A percentile compares a stretch with the other conserved stretches of the same genome.
These are phyloP conservation scores for Sebastes ruberrimus DNA, from an alignment of 2,797 vertebrate species.

Conservation along the genomic window DNA sequence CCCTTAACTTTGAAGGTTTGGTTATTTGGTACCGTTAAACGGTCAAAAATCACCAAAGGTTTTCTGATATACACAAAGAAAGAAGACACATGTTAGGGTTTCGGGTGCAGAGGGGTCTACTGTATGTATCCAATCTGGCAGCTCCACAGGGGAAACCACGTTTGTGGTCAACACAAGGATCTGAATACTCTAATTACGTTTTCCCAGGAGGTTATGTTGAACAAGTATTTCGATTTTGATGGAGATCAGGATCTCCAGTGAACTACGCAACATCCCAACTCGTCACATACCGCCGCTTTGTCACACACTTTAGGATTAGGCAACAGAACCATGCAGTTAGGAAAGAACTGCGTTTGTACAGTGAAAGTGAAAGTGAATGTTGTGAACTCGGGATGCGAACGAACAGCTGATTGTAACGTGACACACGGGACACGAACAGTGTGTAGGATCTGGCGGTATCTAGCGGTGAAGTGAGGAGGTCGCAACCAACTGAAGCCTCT, in stretches of 20 bases:
- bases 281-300: too few species aligned
- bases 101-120: not conserved
- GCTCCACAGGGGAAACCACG: constrained; percentile 5
- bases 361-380: fast-evolving
- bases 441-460: too few species aligned
- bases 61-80: not conserved
- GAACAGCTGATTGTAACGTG: too few species aligned
- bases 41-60: not conserved
- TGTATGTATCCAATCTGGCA: constrained; percentile 30
- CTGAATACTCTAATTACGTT: not conserved
- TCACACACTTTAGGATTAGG: too few species aligned
- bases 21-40: not conserved
- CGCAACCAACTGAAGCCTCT: too few species aligned
- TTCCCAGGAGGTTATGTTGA: not conserved
- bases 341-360: too few species aligned
- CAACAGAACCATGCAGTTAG: fast-evolving
- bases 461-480: fast-evolving
- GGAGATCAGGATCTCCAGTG: not conserved
- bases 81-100: constrained; percentile 5
- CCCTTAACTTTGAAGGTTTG: constrained; percentile 22
- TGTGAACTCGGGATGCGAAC: too few species aligned
- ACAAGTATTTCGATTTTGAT: constrained; percentile 18
- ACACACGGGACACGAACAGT: too few species aligned
- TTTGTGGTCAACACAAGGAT: constrained; percentile 23
- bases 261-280: too few species aligned